Base-by-base conservation (phyloP, 37 sponge, comb jelly and placozoan genomes). In the Chondrilla cf. caribensis region DNA sequence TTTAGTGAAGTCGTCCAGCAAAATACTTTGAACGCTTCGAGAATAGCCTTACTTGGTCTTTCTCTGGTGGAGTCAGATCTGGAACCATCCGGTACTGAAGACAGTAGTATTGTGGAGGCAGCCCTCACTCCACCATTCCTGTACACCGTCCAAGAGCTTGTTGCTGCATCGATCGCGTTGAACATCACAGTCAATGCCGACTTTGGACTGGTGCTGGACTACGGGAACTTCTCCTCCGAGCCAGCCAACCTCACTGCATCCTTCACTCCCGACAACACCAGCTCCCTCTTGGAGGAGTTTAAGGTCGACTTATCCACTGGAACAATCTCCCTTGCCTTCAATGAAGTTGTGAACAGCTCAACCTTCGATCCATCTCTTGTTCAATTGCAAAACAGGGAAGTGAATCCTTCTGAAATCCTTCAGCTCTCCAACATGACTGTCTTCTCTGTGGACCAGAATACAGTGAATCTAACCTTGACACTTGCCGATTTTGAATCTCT, bases 311-410 rank as follows among this genome's bases (percentile, higher is more conserved):
- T 87, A 18, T 26, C 70, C n/a, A 79, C 75, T 77, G 89, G 81
- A 9, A 44, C 71, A 3, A 29, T 94, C 33, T 15, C 54, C 11
- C 78, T 94, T n/a, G 82, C 83, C 9, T 94, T 94, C 70, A 85
- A 82, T 70, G 90, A 94, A 67, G 88, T 87, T n/a, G 87, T 94
- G 14, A 85, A 91, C 70, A 77, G 57, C n/a, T 79, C 55, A 26
- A 47, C 85, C 14, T 33, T 88, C 8, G 39, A 88, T 58, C 58
- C 88, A 15, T 59, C 83, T 0, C 70, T 59, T 0, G 38, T 92
- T 38, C 42, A 64, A 39, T 58, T 92, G 75, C 93, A 92, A 66
- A 84, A 86, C 58, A 40, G 55, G 28, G 44, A 77, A 25, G 88
- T 78, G 43, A 71, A 62, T 37, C 44, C 93, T 14, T 72, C 58